Percentiles rank a stretch among this genome's conserved stretches.
Evolutionary conservation across 1,140 invertebrate genomes (phyloP).

Genomic region (Phortica variegata): DNA sequence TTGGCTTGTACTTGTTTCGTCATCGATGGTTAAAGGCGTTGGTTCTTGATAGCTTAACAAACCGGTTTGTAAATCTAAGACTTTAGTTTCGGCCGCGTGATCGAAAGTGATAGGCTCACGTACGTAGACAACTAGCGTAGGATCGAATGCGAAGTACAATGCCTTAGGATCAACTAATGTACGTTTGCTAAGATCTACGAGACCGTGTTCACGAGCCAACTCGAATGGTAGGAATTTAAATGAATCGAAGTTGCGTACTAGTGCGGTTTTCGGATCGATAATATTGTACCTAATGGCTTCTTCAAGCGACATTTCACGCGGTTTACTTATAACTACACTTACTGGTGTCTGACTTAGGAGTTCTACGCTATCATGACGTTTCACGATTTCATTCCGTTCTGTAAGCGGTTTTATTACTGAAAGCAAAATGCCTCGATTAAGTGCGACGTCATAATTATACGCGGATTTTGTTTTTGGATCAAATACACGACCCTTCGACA

Average conservation of each 20-base stretch:
- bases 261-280: slow-evolving; percentile 72
- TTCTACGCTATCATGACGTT: slow-evolving; percentile 60
- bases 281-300: slow-evolving; percentile 77
- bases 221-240: slow-evolving; percentile 72
- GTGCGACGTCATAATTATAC: slow-evolving; percentile 72
- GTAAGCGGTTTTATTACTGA: slow-evolving; percentile 71
- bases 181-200: slow-evolving; percentile 68
- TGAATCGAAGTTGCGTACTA: slow-evolving; percentile 74
- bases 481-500: slow-evolving; percentile 71
- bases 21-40: slow-evolving; percentile 1
- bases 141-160: slow-evolving; percentile 73
- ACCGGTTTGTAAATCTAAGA: slow-evolving; percentile 71
- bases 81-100: slow-evolving; percentile 71
- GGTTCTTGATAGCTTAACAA: slow-evolving; percentile 74
- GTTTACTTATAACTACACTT: slow-evolving; percentile 58
- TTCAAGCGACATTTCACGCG: slow-evolving; percentile 71
- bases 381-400: slow-evolving; percentile 60
- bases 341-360: slow-evolving; percentile 37
- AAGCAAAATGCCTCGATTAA: slow-evolving; percentile 72
- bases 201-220: slow-evolving; percentile 69
- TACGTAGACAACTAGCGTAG: slow-evolving; percentile 69
- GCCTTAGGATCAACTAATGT: slow-evolving; percentile 64
- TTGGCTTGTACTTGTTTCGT: background rate
- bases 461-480: slow-evolving; percentile 75
- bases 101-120: slow-evolving; percentile 74